Evolutionary conservation across 1,140 invertebrate species (phyloP), one percentile per base, ranked within the genome.

Genomic region (silkworm (Bombyx mori)): DNA sequence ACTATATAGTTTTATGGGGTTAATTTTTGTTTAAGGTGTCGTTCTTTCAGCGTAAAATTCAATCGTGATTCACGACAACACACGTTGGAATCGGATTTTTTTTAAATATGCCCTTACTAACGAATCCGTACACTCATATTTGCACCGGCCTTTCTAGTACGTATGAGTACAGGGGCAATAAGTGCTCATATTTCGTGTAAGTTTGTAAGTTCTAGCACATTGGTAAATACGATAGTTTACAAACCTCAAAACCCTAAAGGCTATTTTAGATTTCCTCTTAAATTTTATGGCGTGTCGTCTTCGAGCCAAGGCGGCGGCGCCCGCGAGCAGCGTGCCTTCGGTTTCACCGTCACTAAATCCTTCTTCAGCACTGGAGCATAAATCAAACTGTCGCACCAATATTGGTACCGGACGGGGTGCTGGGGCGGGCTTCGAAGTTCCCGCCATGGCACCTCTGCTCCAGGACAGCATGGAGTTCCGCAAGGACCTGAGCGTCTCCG

Each of bases 401-500:
- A 57, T 47, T 52, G 57, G 64, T 35, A 35, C 26, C 46, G 64
- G 53, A 8, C 57, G 47, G 44, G 54, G 62, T 54, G 68, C 65
- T 58, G 69, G 68, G 59, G 55, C 50, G 44, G 60, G 61, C 50
- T 66, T 65, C 52, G 77, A 72, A 54, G 67, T 58, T 56, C 74
- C 65, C 69, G 74, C 72, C 55, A 66, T 69, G 55, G 66, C 66
- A 55, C 68, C 68, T 57, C 72, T 52, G 56, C 79, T 65, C 82
- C 83, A 86, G 57, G 79, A 73, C 72, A 86, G 75, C 83, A 86
- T 86, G 64, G 81, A 82, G 66, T 72, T 83, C 67, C 73, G 79
- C 66, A 86, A 69, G 66, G 76, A 84, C 75, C 81, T 84, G 73
- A 86, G 74, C 68, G 83, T 78, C 83, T 84, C 82, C 83, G 83